Evolutionary conservation across 92 coral and sea anemone genomes (phyloP).

Genomic region (Porites divaricata): DNA sequence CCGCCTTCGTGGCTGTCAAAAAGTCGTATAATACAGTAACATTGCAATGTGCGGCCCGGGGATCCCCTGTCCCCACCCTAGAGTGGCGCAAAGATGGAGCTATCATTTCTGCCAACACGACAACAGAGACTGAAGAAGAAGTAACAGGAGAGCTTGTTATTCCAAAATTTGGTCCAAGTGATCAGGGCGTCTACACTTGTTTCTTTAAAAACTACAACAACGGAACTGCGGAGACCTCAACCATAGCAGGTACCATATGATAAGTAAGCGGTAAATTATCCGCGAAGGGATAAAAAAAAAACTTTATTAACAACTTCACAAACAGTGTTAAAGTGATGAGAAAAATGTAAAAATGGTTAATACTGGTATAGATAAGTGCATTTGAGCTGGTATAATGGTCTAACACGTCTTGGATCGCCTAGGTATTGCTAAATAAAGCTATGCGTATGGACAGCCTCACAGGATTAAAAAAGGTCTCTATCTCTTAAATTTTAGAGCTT

Average conservation of each 20-base stretch:
- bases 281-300: too few relatives aligned
- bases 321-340: too few relatives aligned
- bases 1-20: conserved; percentile 50
- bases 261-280: too few relatives aligned
- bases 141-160: conserved; percentile 66
- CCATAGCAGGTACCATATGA: conserved; percentile 60
- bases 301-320: too few relatives aligned
- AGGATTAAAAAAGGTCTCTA: background rate
- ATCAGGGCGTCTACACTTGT: conserved; percentile 79
- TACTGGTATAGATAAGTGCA: too few relatives aligned
- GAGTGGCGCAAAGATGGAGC: conserved; percentile 80
- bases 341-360: too few relatives aligned
- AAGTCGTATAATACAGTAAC: conserved; percentile 44
- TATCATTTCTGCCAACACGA: conserved; percentile 58
- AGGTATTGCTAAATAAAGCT: too few relatives aligned
- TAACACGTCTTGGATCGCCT: too few relatives aligned
- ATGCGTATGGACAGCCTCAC: too few relatives aligned
- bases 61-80: conserved; percentile 79
- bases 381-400: too few relatives aligned
- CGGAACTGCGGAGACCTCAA: conserved; percentile 70
- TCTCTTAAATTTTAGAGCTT: conserved; percentile 42
- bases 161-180: conserved; percentile 50
- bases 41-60: conserved; percentile 77
- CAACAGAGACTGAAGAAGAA: conserved; percentile 17
- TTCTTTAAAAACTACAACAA: conserved; percentile 79